phyloP scores from a whole-genome alignment of 2,113 vertebrate genomes.

The Nesogale talazaci region DNA sequence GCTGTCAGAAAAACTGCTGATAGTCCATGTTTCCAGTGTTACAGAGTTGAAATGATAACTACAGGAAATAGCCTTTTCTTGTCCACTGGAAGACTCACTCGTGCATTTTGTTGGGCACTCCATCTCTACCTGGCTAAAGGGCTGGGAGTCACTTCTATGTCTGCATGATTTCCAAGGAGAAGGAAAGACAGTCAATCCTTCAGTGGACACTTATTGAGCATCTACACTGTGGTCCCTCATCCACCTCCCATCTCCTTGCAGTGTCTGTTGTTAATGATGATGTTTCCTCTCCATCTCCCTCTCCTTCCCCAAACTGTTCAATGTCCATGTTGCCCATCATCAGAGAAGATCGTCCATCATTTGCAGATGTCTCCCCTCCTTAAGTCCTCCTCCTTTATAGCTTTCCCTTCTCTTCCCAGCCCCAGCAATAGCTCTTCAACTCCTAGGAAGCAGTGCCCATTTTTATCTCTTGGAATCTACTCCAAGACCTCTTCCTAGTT shows the following conservation, averaged over 20 bases:
- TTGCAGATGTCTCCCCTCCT: not conserved
- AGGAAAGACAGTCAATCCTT: not conserved
- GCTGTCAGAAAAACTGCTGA: not conserved
- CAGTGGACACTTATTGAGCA: not conserved
- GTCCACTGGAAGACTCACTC: not conserved
- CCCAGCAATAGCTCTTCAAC: not conserved
- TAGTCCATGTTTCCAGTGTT: not conserved
- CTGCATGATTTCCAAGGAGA: not conserved
- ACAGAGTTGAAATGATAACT: not conserved
- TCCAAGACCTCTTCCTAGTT: not conserved
- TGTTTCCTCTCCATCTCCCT: not conserved
- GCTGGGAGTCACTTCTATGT: not conserved
- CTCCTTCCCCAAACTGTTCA: not conserved
- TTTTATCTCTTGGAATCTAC: not conserved
- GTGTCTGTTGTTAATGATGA: accelerated
- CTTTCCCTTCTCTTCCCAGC: not conserved
- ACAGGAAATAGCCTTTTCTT: accelerated
- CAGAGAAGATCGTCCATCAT: too few species aligned
- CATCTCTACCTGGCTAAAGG: not conserved
- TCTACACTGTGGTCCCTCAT: not conserved
- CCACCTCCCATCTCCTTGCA: not conserved
- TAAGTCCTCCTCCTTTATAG: too few species aligned
- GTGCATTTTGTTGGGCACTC: not conserved
- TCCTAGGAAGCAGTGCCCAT: not conserved
- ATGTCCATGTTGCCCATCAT: not conserved